Evolutionary conservation across 2,113 vertebrate species (phyloP), one percentile per base, ranked within the genome.

Genomic region (Sciurus niger): DNA sequence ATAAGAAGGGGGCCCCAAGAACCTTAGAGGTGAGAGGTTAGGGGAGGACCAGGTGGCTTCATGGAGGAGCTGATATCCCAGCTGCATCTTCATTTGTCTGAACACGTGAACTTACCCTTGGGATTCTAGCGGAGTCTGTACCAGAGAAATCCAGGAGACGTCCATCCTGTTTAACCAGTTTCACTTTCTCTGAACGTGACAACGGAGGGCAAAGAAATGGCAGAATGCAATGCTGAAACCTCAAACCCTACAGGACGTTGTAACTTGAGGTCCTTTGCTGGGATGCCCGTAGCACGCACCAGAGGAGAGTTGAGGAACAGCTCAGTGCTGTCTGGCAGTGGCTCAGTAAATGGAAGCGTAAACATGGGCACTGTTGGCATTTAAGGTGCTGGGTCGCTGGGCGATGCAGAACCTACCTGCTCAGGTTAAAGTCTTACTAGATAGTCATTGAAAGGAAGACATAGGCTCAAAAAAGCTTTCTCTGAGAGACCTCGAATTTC

Each of bases 371-470:
- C 13, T 1, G 4, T 22, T 48, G 1, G 0, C 1, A 4, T 3
- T 40, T 32, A 12, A 4, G 65, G 78, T 43, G 32, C 70, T 1
- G n/a, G 51, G 67, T 24, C 4, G 63, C 68, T 20, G 1, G 77
- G 7, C 2, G 1, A 4, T 18, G 28, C 77, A 14, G 17, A 2
- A 13, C 46, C 2, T 0, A 13, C 46, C 2, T 0, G 24, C 32
- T 60, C 40, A 14, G 79, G 6, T 24, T 70, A 37, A 17, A 34
- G 53, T 37, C 40, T 12, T n/a, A 10, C 14, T 1, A 13, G 40
- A 13, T 4, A 87, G 55, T 58, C 65, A 10, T 0, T 10, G 95
- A 48, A 40, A 85, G 67, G 90, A 79, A 37, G 65, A 37, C 68
- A 30, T 4, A 46, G 24, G 6, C 18, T 60, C 4, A 68, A 24